phyloP scores from a whole-genome alignment of 2,113 vertebrate species.

The Sinosuthora webbiana region DNA sequence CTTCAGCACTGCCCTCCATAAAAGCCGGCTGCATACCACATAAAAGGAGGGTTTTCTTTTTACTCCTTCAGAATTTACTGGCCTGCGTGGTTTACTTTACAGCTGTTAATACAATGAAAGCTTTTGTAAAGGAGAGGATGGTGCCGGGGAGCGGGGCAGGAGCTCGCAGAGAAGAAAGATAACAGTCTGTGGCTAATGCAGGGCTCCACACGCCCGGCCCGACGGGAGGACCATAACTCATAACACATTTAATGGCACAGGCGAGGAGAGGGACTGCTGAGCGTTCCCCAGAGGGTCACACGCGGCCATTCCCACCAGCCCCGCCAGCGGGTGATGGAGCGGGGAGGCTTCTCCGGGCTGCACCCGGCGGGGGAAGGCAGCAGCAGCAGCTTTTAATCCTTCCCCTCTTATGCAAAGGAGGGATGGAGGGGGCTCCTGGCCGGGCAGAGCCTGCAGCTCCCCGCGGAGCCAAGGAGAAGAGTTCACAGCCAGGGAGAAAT shows the following conservation, averaged over 20 bases:
- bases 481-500: not conserved
- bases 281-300: not conserved
- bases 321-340: not conserved
- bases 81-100: conserved; percentile 4
- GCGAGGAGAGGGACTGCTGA: not conserved
- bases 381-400: not conserved
- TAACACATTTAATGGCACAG: not conserved
- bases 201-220: not conserved
- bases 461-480: not conserved
- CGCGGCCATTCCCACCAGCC: not conserved
- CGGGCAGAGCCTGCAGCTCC: not conserved
- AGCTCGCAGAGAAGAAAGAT: not conserved
- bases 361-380: not conserved
- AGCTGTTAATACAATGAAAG: conserved; percentile 10
- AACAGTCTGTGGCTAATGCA: not conserved
- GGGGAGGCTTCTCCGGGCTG: not conserved
- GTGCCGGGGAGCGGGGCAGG: not conserved
- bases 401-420: not conserved
- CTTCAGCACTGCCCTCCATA: not conserved
- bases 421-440: not conserved
- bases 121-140: not conserved
- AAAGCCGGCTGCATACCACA: not conserved
- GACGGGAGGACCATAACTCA: not conserved
- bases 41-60: conserved; percentile 26
- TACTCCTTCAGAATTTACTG: conserved; percentile 16